Conservation (phyloP, 2,797 vertebrate species). For the Syncerus caffer region DNA sequence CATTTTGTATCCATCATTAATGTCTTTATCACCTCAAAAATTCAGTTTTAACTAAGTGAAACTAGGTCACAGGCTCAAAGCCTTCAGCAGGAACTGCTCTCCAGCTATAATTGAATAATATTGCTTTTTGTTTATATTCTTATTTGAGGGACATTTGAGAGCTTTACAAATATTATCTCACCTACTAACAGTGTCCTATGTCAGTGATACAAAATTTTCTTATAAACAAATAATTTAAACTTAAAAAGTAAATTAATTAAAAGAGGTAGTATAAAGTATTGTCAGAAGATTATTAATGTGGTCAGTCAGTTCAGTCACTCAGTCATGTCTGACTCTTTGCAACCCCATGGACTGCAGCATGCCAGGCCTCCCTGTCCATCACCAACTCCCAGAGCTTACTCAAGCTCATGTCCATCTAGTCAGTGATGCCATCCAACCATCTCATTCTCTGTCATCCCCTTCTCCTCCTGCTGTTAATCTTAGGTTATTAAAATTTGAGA, state of each 20-base stretch:
- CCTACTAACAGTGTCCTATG: not conserved
- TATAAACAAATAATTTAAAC: not conserved
- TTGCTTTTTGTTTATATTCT: not conserved
- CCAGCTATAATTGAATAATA: not conserved
- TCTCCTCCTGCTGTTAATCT: not conserved
- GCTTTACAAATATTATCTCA: not conserved
- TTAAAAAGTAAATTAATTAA: not conserved
- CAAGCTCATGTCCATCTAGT: not conserved
- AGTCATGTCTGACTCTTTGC: not conserved
- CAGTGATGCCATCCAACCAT: not conserved
- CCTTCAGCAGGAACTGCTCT: not conserved
- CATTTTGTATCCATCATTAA: not conserved
- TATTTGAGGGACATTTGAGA: not conserved
- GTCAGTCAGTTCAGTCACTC: not conserved
- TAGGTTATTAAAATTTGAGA: not conserved
- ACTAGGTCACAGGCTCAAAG: not conserved
- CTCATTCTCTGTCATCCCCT: not conserved
- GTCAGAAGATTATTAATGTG: not conserved
- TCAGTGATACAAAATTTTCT: not conserved
- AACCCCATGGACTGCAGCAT: not conserved
- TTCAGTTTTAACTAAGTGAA: not conserved
- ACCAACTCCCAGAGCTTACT: not conserved
- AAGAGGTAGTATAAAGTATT: not conserved
- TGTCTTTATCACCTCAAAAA: not conserved
- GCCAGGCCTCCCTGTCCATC: not conserved